A percentile compares a stretch with the other conserved stretches of the same genome.
phyloP scores from a whole-genome alignment of 2,888 invertebrate genomes.

The Erpobdella octoculata region DNA sequence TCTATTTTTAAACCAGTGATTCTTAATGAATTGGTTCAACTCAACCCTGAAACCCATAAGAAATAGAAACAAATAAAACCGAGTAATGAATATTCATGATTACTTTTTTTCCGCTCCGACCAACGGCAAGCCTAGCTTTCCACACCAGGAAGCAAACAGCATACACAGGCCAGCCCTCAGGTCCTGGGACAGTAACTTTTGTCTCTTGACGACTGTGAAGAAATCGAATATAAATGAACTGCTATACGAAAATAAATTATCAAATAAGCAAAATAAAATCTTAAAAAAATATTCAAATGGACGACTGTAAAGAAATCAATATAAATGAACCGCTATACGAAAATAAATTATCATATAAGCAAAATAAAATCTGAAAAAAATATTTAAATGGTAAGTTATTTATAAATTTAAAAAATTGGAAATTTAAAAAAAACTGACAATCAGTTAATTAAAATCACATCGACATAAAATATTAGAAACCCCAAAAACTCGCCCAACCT shows the following conservation, averaged over 20 bases:
- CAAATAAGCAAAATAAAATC: too few species aligned
- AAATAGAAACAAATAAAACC: not conserved
- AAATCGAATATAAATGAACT: not conserved
- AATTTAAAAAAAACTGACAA: not conserved
- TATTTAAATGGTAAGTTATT: too few species aligned
- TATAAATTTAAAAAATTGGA: not conserved
- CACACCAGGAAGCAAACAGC: constrained; percentile 88
- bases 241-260: too few species aligned
- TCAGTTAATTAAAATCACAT: too few species aligned
- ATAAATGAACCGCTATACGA: too few species aligned
- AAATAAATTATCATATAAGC: too few species aligned
- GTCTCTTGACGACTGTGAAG: constrained; percentile 74
- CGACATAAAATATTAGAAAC: too few species aligned
- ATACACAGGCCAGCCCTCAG: constrained; percentile 77
- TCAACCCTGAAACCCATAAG: not conserved
- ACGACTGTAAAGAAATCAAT: too few species aligned
- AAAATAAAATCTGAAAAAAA: too few species aligned
- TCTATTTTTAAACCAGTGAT: too few species aligned
- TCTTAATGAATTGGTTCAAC: not conserved
- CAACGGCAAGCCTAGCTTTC: constrained; percentile 63
- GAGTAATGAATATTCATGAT: not conserved
- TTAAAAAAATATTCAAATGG: too few species aligned
- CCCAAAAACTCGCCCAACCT: constrained; percentile 54
- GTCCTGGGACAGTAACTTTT: constrained; percentile 76
- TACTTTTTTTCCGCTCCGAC: constrained; percentile 20